Evolutionary conservation across 2,888 invertebrate species (phyloP).

Genomic region (Pristionchus fissidentatus): DNA sequence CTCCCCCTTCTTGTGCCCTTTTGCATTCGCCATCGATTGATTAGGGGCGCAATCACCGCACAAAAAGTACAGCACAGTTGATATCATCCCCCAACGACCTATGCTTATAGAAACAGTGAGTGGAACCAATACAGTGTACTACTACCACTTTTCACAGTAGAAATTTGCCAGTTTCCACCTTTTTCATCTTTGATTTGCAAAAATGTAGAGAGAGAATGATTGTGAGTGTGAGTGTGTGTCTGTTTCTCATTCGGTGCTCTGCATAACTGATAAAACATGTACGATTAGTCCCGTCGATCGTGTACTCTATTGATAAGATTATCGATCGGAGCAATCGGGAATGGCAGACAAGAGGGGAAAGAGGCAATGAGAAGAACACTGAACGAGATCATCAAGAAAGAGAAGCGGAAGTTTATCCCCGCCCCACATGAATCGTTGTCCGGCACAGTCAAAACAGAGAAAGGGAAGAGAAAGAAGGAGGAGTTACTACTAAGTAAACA

Average conservation of each 20-base stretch:
- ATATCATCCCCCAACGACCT: slow-evolving; percentile 23
- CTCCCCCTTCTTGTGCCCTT: slow-evolving; percentile 28
- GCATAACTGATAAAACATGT: slow-evolving; percentile 37
- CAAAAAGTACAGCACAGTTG: slow-evolving; percentile 6
- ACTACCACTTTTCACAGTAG: too few species aligned
- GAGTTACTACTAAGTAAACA: slow-evolving; percentile 21
- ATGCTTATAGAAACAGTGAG: slow-evolving; percentile 40
- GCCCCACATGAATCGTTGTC: not conserved
- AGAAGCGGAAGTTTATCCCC: not conserved
- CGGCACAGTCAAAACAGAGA: slow-evolving; percentile 28
- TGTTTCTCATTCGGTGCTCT: slow-evolving; percentile 24
- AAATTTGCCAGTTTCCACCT: not conserved
- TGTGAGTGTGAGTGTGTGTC: too few species aligned
- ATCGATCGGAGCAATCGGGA: not conserved
- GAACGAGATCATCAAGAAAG: not conserved
- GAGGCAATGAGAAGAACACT: too few species aligned
- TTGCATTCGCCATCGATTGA: not conserved
- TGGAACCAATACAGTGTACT: slow-evolving; percentile 13
- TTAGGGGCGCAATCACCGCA: not conserved
- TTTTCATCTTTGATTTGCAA: not conserved
- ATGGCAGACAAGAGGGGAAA: not conserved
- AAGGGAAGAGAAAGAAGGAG: not conserved
- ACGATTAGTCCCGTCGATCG: not conserved
- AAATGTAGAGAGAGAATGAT: too few species aligned
- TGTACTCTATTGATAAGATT: slow-evolving; percentile 3